These are phyloP conservation scores for Sebastolobus alascanus DNA, from an alignment of 2,797 vertebrate species.

Conservation along the genomic window DNA sequence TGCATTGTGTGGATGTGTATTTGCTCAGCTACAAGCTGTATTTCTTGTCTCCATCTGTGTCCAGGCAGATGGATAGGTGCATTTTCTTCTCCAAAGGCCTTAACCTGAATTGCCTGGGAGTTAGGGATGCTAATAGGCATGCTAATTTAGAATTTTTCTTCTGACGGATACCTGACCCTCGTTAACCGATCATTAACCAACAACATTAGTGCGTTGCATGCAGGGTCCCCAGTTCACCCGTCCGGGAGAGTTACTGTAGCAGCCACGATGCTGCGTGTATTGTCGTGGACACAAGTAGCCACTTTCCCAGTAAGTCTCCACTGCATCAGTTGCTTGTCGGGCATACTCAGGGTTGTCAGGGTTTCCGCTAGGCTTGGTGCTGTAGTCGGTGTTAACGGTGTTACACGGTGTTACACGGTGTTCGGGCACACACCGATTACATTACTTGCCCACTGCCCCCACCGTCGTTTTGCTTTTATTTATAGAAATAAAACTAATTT, in stretches of 20 bases:
- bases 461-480: too few relatives aligned
- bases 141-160: not conserved
- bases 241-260: too few relatives aligned
- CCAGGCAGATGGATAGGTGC: slow-evolving; percentile 29
- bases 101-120: slow-evolving; percentile 1
- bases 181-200: not conserved
- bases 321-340: not conserved
- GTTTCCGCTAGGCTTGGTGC: not conserved
- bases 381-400: too few relatives aligned
- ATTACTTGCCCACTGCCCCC: too few relatives aligned
- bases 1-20: slow-evolving; percentile 10
- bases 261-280: too few relatives aligned
- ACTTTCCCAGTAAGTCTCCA: not conserved
- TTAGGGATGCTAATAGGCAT: not conserved
- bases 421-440: too few relatives aligned
- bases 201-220: not conserved
- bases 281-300: not conserved
- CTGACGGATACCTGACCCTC: not conserved
- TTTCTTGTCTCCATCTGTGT: slow-evolving; percentile 26
- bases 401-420: too few relatives aligned
- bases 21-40: slow-evolving; percentile 9
- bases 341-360: not conserved
- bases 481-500: too few relatives aligned
- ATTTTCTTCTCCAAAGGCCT: slow-evolving; percentile 13
- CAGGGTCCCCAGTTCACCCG: too few relatives aligned